Evolutionary conservation across 2,113 vertebrate species (phyloP).

Genomic region (Bubo blakistoni): DNA sequence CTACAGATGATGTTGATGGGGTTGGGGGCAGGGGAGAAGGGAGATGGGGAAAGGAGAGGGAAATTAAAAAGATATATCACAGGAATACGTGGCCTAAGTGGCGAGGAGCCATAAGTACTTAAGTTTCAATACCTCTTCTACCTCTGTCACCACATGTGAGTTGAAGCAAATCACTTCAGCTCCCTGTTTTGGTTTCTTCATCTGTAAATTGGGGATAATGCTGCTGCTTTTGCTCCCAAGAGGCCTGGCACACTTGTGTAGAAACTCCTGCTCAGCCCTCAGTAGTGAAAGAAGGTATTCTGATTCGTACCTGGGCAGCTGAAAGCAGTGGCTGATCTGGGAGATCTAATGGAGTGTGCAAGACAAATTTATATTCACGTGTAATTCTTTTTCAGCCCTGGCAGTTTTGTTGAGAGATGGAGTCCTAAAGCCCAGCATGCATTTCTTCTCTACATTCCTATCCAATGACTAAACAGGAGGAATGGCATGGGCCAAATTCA

Average conservation of each 20-base stretch:
- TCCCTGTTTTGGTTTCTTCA: neutral
- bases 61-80: conserved; percentile 42
- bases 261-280: neutral
- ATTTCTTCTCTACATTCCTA: conserved; percentile 57
- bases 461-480: conserved; percentile 51
- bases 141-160: conserved; percentile 1
- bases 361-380: conserved; percentile 6
- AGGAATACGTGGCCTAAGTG: neutral
- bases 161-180: neutral
- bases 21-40: neutral
- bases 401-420: conserved; percentile 34
- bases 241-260: neutral
- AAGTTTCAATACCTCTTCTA: conserved; percentile 20
- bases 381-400: conserved; percentile 24
- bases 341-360: neutral
- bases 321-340: neutral
- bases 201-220: neutral
- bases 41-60: conserved; percentile 21
- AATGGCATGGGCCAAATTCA: conserved; percentile 53
- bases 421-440: conserved; percentile 32
- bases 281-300: neutral
- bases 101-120: neutral
- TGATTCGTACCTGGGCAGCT: neutral
- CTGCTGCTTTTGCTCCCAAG: neutral
- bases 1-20: conserved; percentile 19